Conservation (phyloP, 35 echinoderm and acorn worm genomes). For the Patiria miniata region DNA sequence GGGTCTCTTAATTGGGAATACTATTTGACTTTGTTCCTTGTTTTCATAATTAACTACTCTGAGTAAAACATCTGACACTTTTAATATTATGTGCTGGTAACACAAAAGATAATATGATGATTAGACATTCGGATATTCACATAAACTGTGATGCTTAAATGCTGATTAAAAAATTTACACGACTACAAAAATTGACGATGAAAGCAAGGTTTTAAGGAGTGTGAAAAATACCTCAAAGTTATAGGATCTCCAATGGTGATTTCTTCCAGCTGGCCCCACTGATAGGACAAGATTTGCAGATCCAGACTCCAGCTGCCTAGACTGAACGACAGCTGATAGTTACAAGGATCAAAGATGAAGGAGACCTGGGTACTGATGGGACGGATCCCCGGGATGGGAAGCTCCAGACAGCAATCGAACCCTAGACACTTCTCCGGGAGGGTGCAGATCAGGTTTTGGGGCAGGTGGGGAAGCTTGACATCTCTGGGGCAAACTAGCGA, state of each 20-base stretch:
- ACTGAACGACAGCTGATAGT: slow-evolving; percentile 2
- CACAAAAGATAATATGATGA: too few relatives aligned
- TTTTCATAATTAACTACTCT: too few relatives aligned
- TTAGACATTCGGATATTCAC: too few relatives aligned
- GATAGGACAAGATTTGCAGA: neutral
- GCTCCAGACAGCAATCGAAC: slow-evolving; percentile 40
- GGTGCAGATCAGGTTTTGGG: slow-evolving; percentile 16
- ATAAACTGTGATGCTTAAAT: too few relatives aligned
- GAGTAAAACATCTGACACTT: too few relatives aligned
- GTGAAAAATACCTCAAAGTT: neutral
- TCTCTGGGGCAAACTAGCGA: neutral
- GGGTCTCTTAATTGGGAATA: too few relatives aligned
- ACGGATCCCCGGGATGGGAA: neutral
- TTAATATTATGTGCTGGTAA: too few relatives aligned
- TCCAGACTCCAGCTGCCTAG: slow-evolving; percentile 19
- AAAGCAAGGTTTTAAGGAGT: neutral
- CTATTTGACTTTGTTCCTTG: too few relatives aligned
- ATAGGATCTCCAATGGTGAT: neutral
- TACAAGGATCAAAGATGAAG: slow-evolving; percentile 34
- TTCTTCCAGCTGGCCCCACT: slow-evolving; percentile 15
- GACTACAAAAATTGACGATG: too few relatives aligned
- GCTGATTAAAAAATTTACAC: too few relatives aligned
- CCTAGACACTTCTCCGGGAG: slow-evolving; percentile 29
- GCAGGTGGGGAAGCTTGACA: slow-evolving; percentile 17
- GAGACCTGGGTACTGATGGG: slow-evolving; percentile 7